phyloP scores from a whole-genome alignment of 35 echinoderm and acorn worm species.

The Heliocidaris tuberculata region DNA sequence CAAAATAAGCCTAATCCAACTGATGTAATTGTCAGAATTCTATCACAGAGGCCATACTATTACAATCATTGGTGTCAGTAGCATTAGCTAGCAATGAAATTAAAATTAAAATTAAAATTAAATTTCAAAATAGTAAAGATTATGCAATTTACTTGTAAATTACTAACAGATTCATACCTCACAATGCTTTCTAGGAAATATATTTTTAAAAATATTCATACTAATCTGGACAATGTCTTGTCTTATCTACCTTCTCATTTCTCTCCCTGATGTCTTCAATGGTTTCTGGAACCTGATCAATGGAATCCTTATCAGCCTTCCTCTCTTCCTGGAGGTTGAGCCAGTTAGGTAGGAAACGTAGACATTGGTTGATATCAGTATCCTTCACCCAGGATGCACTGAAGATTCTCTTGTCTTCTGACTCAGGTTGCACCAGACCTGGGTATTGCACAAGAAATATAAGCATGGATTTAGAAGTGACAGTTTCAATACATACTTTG shows the following conservation, averaged over 20 bases:
- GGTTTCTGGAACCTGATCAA: conserved; percentile 75
- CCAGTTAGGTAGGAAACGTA: conserved; percentile 91
- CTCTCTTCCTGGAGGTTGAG: conserved; percentile 85
- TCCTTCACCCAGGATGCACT: conserved; percentile 98
- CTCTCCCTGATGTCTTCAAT: conserved; percentile 95
- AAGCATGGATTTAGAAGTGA: not conserved
- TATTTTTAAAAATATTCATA: too few species aligned
- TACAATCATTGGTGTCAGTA: too few species aligned
- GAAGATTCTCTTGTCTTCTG: conserved; percentile 91
- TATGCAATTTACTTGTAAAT: too few species aligned
- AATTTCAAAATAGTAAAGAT: too few species aligned
- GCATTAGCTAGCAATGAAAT: too few species aligned
- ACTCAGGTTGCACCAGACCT: conserved; percentile 93
- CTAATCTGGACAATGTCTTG: not conserved
- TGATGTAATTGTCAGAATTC: too few species aligned
- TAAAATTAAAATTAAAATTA: too few species aligned
- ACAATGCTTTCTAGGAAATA: too few species aligned
- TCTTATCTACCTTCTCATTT: conserved; percentile 82
- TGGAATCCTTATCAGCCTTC: conserved; percentile 62
- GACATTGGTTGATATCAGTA: conserved; percentile 83
- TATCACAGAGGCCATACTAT: too few species aligned
- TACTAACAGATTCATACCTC: too few species aligned
- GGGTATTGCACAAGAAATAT: not conserved
- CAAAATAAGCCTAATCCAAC: too few species aligned
- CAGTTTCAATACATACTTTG: not conserved